These are phyloP conservation scores for Erythrocercus mccallii DNA, from an alignment of 2,113 vertebrate genomes.

Conservation along the genomic window DNA sequence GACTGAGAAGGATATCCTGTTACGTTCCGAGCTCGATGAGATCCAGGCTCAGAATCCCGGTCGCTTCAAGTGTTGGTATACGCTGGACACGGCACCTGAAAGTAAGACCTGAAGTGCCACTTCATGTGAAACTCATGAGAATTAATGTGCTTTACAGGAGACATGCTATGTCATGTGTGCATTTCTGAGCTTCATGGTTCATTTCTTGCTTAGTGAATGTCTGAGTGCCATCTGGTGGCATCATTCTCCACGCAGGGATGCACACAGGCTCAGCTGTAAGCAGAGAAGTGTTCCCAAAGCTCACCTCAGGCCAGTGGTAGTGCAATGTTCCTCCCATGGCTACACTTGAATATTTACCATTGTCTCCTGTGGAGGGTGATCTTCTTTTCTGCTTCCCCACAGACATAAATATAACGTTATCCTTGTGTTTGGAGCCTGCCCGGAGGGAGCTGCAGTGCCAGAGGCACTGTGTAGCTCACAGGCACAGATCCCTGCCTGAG, in stretches of 20 bases:
- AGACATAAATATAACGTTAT: not conserved
- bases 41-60: conserved; percentile 77
- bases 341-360: not conserved
- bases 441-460: not conserved
- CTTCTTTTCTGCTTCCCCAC: not conserved
- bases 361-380: not conserved
- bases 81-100: conserved; percentile 85
- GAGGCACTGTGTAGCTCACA: not conserved
- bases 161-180: fast-evolving
- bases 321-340: not conserved
- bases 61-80: conserved; percentile 94
- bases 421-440: not conserved
- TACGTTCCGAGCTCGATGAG: conserved; percentile 89
- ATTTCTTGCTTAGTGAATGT: not conserved
- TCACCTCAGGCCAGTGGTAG: not conserved
- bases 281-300: not conserved
- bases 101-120: conserved; percentile 62
- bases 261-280: not conserved
- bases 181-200: not conserved
- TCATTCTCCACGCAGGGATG: not conserved
- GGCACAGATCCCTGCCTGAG: not conserved
- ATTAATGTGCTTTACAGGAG: not conserved
- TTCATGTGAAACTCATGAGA: not conserved
- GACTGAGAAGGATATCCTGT: conserved; percentile 92
- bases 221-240: not conserved